Evolutionary conservation across 2,888 invertebrate species (phyloP).

Genomic region (Drosophila melanocephala): DNA sequence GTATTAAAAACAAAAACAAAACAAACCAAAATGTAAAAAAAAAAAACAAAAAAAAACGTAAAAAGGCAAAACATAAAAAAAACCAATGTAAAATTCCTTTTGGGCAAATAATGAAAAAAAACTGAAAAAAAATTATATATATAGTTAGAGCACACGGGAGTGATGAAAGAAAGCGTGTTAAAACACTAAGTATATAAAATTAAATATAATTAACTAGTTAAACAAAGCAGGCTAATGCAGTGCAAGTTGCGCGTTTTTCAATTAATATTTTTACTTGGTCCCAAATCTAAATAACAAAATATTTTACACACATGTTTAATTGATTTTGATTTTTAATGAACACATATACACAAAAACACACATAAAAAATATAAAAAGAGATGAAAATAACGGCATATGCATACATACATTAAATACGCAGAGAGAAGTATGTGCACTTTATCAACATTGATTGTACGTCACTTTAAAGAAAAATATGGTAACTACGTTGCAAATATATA

Average conservation of each 20-base stretch:
- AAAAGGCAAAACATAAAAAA: conserved; percentile 43
- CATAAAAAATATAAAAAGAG: background rate
- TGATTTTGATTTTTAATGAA: conserved; percentile 56
- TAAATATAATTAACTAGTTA: conserved; percentile 56
- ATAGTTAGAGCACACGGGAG: conserved; percentile 9
- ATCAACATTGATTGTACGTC: conserved; percentile 10
- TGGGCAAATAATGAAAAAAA: conserved; percentile 31
- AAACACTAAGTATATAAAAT: conserved; percentile 28
- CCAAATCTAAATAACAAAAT: conserved; percentile 10
- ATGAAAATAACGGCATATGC: conserved; percentile 10
- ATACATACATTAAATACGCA: conserved; percentile 1
- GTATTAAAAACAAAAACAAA: conserved; percentile 45
- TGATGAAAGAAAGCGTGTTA: conserved; percentile 30
- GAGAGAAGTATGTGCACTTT: conserved; percentile 30
- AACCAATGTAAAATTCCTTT: conserved; percentile 53
- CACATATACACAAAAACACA: conserved; percentile 9
- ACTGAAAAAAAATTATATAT: conserved; percentile 2
- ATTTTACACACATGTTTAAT: conserved; percentile 43
- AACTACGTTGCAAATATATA: conserved; percentile 17
- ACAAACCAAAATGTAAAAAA: conserved; percentile 16
- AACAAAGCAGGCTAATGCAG: conserved; percentile 67
- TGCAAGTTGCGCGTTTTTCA: conserved; percentile 63
- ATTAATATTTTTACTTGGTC: conserved; percentile 31
- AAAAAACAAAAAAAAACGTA: conserved; percentile 30
- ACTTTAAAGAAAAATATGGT: conserved; percentile 32